A percentile compares a stretch with the other conserved stretches of the same genome.
Conservation (phyloP, 2,113 vertebrate species). For the Pithys albifrons region DNA sequence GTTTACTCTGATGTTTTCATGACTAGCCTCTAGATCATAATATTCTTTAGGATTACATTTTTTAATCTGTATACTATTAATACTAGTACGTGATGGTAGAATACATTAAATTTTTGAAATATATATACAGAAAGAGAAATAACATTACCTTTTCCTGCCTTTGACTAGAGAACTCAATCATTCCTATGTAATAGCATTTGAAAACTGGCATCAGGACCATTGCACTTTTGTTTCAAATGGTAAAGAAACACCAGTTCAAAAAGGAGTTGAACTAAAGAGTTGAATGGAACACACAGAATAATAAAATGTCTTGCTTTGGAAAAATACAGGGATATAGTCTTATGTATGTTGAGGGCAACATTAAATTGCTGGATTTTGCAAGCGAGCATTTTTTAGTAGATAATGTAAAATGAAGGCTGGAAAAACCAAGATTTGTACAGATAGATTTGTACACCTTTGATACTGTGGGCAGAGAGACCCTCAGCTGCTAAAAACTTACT, state of each 20-base stretch:
- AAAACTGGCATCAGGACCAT: neutral
- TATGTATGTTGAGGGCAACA: neutral
- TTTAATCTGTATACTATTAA: neutral
- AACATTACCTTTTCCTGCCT: neutral
- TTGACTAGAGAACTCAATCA: neutral
- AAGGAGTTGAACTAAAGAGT: neutral
- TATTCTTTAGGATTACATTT: neutral
- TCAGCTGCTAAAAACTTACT: neutral
- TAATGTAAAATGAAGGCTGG: neutral
- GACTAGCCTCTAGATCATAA: neutral
- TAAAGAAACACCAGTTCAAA: too few species aligned
- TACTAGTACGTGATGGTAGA: neutral
- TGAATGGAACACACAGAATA: neutral
- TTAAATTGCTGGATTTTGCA: neutral
- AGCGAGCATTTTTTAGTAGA: neutral
- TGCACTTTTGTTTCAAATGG: neutral
- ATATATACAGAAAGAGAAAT: neutral
- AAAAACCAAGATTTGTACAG: neutral
- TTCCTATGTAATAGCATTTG: neutral
- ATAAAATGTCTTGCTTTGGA: neutral
- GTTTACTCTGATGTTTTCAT: neutral
- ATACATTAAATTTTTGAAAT: neutral
- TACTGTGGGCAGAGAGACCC: neutral
- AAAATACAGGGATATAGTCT: neutral
- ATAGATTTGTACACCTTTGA: neutral